Percentiles rank a stretch among this genome's conserved stretches.
These are phyloP conservation scores for Zelostemma sp. DNA, from an alignment of 1,140 invertebrate genomes.

Conservation along the genomic window DNA sequence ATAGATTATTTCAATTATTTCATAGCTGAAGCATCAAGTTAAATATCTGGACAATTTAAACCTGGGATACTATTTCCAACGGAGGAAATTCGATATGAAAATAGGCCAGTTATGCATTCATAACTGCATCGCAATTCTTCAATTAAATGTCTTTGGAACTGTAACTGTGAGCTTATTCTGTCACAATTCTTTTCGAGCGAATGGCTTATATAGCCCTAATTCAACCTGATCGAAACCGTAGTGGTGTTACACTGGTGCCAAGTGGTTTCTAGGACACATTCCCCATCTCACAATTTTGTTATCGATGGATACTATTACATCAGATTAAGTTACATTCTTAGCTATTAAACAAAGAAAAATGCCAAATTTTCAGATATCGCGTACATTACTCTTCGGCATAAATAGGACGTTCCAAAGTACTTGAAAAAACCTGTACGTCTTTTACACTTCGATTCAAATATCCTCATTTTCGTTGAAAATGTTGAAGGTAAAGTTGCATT, in stretches of 20 bases:
- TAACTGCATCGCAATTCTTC: constrained; percentile 25
- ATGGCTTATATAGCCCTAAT: constrained; percentile 50
- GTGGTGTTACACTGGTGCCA: constrained; percentile 56
- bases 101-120: constrained; percentile 21
- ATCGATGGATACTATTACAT: constrained; percentile 8
- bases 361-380: constrained; percentile 16
- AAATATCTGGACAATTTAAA: too few species aligned
- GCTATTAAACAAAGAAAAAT: background rate
- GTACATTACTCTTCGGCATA: constrained; percentile 9
- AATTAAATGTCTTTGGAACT: constrained; percentile 15
- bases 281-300: constrained; percentile 20
- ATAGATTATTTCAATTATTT: too few species aligned
- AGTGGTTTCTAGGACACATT: constrained; percentile 51
- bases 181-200: constrained; percentile 52
- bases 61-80: too few species aligned
- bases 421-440: too few species aligned
- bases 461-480: too few species aligned
- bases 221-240: constrained; percentile 60
- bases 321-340: constrained; percentile 5
- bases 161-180: constrained; percentile 44
- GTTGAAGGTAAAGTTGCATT: too few species aligned
- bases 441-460: too few species aligned
- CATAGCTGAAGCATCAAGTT: too few species aligned
- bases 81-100: background rate
- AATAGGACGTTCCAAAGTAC: constrained; percentile 3